Percentiles rank a stretch among this genome's conserved stretches.
Evolutionary conservation across 1,140 invertebrate species (phyloP).

Genomic region (Tyrophagus putrescentiae): DNA sequence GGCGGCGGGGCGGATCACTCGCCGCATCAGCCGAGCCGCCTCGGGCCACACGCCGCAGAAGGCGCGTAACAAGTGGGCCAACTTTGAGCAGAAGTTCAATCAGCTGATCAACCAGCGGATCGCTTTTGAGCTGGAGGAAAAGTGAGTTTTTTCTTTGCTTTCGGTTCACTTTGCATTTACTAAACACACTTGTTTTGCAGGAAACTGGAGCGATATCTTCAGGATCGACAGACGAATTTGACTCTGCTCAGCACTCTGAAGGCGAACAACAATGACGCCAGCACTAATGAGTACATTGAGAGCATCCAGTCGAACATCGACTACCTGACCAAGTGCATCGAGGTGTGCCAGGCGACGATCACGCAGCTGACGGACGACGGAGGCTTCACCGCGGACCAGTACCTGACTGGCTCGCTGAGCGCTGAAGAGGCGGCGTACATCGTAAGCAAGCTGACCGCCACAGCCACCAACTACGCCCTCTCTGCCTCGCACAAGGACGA

Average conservation of each 20-base stretch:
- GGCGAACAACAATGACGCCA: conserved; percentile 27
- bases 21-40: conserved; percentile 14
- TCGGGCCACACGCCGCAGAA: background rate
- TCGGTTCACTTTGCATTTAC: too few species aligned
- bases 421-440: conserved; percentile 55
- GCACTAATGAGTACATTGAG: conserved; percentile 61
- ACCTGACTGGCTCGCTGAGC: conserved; percentile 26
- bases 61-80: conserved; percentile 57
- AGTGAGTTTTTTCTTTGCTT: background rate
- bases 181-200: background rate
- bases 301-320: conserved; percentile 62
- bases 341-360: conserved; percentile 72
- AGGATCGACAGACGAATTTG: conserved; percentile 34
- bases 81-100: conserved; percentile 43
- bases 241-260: background rate
- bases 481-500: conserved; percentile 56
- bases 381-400: conserved; percentile 25
- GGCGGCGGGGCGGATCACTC: conserved; percentile 45
- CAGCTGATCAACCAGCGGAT: conserved; percentile 61
- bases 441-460: conserved; percentile 57
- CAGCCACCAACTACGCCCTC: conserved; percentile 50
- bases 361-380: conserved; percentile 63
- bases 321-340: conserved; percentile 71
- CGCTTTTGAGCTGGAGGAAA: conserved; percentile 10
- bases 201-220: conserved; percentile 26